Conservation (phyloP, 2,888 invertebrate genomes). For the Mamestra brassicae region DNA sequence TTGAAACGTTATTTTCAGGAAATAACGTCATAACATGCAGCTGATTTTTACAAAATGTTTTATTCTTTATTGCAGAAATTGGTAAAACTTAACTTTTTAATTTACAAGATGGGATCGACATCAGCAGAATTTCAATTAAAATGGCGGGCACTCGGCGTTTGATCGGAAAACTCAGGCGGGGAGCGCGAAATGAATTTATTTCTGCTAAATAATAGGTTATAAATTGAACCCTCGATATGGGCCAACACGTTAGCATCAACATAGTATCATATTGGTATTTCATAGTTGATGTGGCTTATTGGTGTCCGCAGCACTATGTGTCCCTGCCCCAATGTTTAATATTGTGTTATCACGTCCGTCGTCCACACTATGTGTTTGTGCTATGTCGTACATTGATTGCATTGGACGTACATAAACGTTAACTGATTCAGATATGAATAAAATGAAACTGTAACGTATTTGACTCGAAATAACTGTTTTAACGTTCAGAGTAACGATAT, state of each 20-base stretch:
- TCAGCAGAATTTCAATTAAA: slow-evolving; percentile 76
- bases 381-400: slow-evolving; percentile 32
- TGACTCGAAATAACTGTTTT: background rate
- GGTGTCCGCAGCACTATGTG: slow-evolving; percentile 37
- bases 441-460: slow-evolving; percentile 5
- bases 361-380: slow-evolving; percentile 12
- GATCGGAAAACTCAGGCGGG: slow-evolving; percentile 49
- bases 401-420: slow-evolving; percentile 18
- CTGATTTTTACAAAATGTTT: background rate
- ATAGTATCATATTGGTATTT: slow-evolving; percentile 28
- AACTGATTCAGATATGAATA: slow-evolving; percentile 18
- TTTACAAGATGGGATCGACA: slow-evolving; percentile 46
- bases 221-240: slow-evolving; percentile 46
- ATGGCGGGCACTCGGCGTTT: slow-evolving; percentile 65
- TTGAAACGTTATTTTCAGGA: background rate
- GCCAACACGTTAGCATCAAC: slow-evolving; percentile 38
- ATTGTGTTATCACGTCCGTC: slow-evolving; percentile 30
- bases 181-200: slow-evolving; percentile 56
- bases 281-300: slow-evolving; percentile 42
- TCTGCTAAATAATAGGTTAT: slow-evolving; percentile 54
- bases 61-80: slow-evolving; percentile 15
- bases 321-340: slow-evolving; percentile 47
- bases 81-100: slow-evolving; percentile 42
- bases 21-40: background rate
- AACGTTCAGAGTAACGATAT: background rate